Evolutionary conservation across 2,797 vertebrate genomes (phyloP).

Genomic region (Paramormyrops hopkinsi): DNA sequence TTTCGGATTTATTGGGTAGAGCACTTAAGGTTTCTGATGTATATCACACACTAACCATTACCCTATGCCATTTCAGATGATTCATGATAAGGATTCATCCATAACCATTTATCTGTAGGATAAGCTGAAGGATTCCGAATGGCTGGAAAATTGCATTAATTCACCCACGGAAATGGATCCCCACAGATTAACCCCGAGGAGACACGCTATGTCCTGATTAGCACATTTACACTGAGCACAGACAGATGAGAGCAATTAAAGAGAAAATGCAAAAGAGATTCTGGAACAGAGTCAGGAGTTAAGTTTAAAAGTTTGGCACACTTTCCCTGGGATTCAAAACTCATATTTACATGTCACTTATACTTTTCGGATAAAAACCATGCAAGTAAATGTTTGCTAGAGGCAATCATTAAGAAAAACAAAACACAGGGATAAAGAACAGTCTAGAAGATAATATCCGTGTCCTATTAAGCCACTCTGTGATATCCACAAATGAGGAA

Average conservation of each 20-base stretch:
- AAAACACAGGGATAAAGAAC: background rate
- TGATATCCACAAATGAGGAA: background rate
- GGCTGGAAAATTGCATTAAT: constrained; percentile 45
- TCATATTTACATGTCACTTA: background rate
- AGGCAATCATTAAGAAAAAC: background rate
- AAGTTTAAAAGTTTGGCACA: background rate
- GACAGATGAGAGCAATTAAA: background rate
- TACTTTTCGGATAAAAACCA: background rate
- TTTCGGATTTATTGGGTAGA: constrained; percentile 66
- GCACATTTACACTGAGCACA: background rate
- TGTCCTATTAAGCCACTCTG: background rate
- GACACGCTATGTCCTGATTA: background rate
- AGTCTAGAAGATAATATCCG: background rate
- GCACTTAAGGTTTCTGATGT: constrained; percentile 69
- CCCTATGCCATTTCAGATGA: constrained; percentile 59
- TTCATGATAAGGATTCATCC: constrained; percentile 55
- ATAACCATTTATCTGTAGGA: constrained; percentile 54
- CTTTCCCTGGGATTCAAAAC: background rate
- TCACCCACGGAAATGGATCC: constrained; percentile 38
- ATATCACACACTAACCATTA: constrained; percentile 64
- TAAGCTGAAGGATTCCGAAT: constrained; percentile 48
- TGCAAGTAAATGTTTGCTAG: background rate
- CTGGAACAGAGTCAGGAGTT: background rate
- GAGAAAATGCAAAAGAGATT: background rate
- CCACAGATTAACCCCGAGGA: constrained; percentile 18